Evolutionary conservation across 2,888 invertebrate genomes (phyloP).

Genomic region (Clostera curtula): DNA sequence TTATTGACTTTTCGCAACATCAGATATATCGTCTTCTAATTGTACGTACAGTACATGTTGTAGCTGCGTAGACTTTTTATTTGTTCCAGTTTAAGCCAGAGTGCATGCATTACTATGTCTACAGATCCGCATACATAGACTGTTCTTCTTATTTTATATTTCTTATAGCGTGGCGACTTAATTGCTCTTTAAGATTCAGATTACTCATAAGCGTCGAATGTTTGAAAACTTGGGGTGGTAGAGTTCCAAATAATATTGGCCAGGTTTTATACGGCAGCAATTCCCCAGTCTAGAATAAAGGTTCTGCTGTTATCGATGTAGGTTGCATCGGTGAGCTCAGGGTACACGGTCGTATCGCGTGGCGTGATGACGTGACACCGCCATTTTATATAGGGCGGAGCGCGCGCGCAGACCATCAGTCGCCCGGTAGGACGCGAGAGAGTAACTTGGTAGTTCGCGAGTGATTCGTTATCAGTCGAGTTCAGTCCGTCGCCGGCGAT

Average conservation of each 20-base stretch:
- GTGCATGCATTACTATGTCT: conserved; percentile 19
- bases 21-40: conserved; percentile 22
- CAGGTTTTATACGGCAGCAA: conserved; percentile 1
- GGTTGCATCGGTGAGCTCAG: conserved; percentile 52
- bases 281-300: conserved; percentile 32
- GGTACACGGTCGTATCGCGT: conserved; percentile 64
- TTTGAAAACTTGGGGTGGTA: conserved; percentile 7
- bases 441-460: conserved; percentile 30
- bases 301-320: conserved; percentile 43
- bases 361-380: conserved; percentile 62
- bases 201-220: no score
- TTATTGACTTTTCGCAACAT: no score
- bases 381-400: conserved; percentile 69
- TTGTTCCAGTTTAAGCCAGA: conserved; percentile 24
- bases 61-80: conserved; percentile 25
- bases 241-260: no score
- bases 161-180: conserved; percentile 12
- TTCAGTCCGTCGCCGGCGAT: conserved; percentile 37
- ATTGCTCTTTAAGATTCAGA: conserved; percentile 11
- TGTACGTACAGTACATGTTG: conserved; percentile 13
- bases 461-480: conserved; percentile 33
- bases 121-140: conserved; percentile 25
- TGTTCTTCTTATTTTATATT: conserved; percentile 16
- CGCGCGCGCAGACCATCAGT: conserved; percentile 78
- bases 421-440: conserved; percentile 65